These are phyloP conservation scores for Aphelenchoides avenae DNA, from an alignment of 1,140 invertebrate genomes.

Conservation along the genomic window DNA sequence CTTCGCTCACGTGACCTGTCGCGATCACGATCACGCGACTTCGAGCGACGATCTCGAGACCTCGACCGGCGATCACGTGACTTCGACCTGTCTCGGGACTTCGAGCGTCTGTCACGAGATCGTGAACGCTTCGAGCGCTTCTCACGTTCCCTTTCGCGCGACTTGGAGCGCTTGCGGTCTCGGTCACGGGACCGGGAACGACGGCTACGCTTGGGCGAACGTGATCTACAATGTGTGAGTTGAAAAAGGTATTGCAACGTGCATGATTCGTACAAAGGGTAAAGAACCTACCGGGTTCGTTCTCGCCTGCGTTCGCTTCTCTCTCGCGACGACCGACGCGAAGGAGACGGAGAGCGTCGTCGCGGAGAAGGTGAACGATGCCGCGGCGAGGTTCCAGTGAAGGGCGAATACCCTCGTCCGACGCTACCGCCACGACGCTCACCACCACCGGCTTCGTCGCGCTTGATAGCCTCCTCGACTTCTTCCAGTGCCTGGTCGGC, in stretches of 20 bases:
- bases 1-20: too few relatives aligned
- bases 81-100: constrained; percentile 2
- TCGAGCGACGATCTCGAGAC: too few relatives aligned
- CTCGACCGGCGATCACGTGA: constrained; percentile 17
- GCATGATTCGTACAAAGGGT: neutral
- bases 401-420: constrained; percentile 2
- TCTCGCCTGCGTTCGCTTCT: neutral
- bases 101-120: too few relatives aligned
- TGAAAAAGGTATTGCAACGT: constrained; percentile 13
- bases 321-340: too few relatives aligned
- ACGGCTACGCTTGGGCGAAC: constrained; percentile 23
- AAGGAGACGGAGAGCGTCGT: constrained; percentile 12
- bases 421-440: too few relatives aligned
- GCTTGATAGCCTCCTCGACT: constrained; percentile 55
- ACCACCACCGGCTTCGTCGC: constrained; percentile 34
- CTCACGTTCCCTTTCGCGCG: too few relatives aligned
- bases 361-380: constrained; percentile 29
- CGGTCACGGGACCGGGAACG: constrained; percentile 33
- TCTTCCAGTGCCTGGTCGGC: constrained; percentile 58
- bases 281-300: constrained; percentile 10
- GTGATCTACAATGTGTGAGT: constrained; percentile 8
- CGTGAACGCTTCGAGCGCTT: too few relatives aligned
- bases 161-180: constrained; percentile 18
- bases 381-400: constrained; percentile 1
- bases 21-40: too few relatives aligned